Evolutionary conservation across 2,797 vertebrate genomes (phyloP).

Genomic region (Salmo trutta): DNA sequence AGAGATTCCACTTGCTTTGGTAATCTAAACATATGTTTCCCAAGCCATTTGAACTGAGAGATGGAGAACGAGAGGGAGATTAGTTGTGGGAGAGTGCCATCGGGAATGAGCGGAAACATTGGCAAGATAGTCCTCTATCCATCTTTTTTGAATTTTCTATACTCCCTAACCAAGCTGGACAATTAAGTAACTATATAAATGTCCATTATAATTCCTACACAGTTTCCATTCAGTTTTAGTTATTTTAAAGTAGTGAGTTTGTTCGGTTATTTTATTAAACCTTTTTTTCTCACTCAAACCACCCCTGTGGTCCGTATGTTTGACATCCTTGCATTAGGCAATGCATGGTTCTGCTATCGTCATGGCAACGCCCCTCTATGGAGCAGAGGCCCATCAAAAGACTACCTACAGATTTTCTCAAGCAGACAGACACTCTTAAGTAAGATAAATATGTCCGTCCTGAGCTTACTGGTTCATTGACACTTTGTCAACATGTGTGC

Average conservation of each 20-base stretch:
- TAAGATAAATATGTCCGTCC: slow-evolving; percentile 40
- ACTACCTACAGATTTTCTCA: slow-evolving; percentile 30
- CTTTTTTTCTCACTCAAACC: too few relatives aligned
- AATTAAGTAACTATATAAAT: too few relatives aligned
- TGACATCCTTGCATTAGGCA: slow-evolving; percentile 41
- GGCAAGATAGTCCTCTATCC: slow-evolving; percentile 31
- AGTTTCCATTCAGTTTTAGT: too few relatives aligned
- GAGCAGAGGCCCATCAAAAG: slow-evolving; percentile 30
- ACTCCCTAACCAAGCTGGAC: too few relatives aligned
- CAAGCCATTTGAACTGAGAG: background rate
- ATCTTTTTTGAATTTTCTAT: too few relatives aligned
- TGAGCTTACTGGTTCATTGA: background rate
- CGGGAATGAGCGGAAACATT: slow-evolving; percentile 68
- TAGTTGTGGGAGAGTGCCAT: slow-evolving; percentile 76
- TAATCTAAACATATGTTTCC: too few relatives aligned
- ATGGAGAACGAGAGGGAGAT: slow-evolving; percentile 34
- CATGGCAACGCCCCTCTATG: slow-evolving; percentile 59
- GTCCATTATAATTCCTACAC: too few relatives aligned
- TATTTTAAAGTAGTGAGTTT: too few relatives aligned
- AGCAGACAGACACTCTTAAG: slow-evolving; percentile 37
- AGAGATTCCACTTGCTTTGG: slow-evolving; percentile 22
- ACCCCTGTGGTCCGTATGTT: too few relatives aligned
- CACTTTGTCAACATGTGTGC: slow-evolving; percentile 4
- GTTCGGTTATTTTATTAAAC: too few relatives aligned
- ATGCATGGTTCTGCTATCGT: slow-evolving; percentile 67